Evolutionary conservation across 2,797 vertebrate genomes (phyloP), one percentile per base, ranked within the genome.

Genomic region (Acestrorhynchus altus): DNA sequence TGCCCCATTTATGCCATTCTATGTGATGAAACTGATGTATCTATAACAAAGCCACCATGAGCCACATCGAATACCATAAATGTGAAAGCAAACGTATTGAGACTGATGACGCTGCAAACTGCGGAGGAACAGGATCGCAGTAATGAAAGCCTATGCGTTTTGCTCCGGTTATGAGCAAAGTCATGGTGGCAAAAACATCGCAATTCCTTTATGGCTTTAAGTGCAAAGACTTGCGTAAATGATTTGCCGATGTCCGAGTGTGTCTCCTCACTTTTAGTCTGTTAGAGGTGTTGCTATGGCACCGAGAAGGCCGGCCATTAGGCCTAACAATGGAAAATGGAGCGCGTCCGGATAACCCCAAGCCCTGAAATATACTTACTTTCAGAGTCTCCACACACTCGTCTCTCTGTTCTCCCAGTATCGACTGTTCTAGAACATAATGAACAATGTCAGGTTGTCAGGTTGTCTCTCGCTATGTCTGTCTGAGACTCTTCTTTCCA

Each of bases 361-460:
- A 68, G 11, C 51, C 47, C 35, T 20, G 22, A 39, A 61, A 39
- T 6, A 22, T 28, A 40, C 49, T 57, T 75, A 56, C 59, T 57
- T 26, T 47, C 42, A 40, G 74, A 57, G 28, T 72, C 31, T 59
- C 11, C 57, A 22, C 28, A 68, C 39, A 12, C 72, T 20, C n/a
- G 22, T 40, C 49, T 15, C 26, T 63, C 22, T 16, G n/a, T 31
- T 72, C 44, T 35, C 16, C 47, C 4, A 8, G 7, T 40, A 20
- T 39, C 1, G 39, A 72, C 64, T 72, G 74, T 76, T 75, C 59
- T 47, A 64, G 35, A 47, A 51, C 31, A 70, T 81, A 81, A 78
- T 81, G 80, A 77, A 20, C 40, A 69, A 81, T 68, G 47, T 77
- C 75, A 81, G 46, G 64, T 42, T 81, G 70, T 81, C 80, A 78